phyloP scores from a whole-genome alignment of 2,113 vertebrate genomes.

The Lucifuga dentata region DNA sequence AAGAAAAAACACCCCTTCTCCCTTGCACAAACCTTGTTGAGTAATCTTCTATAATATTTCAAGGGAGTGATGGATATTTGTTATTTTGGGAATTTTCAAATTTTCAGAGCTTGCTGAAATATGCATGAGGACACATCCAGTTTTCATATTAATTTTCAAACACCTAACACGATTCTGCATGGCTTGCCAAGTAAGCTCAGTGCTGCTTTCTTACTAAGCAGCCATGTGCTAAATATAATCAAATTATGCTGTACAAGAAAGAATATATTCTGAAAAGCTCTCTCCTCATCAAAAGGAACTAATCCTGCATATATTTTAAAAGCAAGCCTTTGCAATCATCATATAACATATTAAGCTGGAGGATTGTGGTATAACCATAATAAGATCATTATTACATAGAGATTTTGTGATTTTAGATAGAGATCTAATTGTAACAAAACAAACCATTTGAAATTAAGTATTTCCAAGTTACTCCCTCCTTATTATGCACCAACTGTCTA shows the following conservation, averaged over 20 bases:
- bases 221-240: constrained; percentile 39
- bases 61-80: neutral
- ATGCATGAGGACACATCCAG: constrained; percentile 25
- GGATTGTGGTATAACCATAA: neutral
- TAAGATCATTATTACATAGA: neutral
- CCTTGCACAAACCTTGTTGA: too few relatives aligned
- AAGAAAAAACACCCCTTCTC: too few relatives aligned
- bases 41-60: too few relatives aligned
- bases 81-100: neutral
- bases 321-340: neutral
- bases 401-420: too few relatives aligned
- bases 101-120: constrained; percentile 10
- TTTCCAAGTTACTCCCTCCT: too few relatives aligned
- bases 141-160: constrained; percentile 35
- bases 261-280: neutral
- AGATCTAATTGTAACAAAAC: too few relatives aligned
- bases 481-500: too few relatives aligned
- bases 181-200: constrained; percentile 32
- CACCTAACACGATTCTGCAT: constrained; percentile 46
- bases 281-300: neutral
- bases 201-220: constrained; percentile 19
- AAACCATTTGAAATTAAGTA: too few relatives aligned
- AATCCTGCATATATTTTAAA: neutral
- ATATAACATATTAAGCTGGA: neutral
- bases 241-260: constrained; percentile 4